These are phyloP conservation scores for Chironomus tepperi DNA, from an alignment of 1,140 invertebrate species.

Conservation along the genomic window DNA sequence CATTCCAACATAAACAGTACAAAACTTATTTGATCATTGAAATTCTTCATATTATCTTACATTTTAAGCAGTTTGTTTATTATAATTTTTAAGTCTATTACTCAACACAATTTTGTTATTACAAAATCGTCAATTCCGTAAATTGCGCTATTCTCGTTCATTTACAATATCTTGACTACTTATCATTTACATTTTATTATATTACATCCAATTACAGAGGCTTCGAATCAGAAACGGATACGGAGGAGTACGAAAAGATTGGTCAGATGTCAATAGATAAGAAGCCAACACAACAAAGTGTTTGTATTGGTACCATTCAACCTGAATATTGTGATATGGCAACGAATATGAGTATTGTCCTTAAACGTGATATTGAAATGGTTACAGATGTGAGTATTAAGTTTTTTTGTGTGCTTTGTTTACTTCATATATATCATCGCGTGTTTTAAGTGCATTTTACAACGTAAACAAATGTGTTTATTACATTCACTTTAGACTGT, in stretches of 20 bases:
- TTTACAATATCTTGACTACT: not conserved
- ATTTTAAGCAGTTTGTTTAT: no score
- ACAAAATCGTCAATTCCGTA: no score
- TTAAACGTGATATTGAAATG: not conserved
- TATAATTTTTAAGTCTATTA: no score
- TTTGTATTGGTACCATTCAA: not conserved
- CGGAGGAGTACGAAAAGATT: slow-evolving; percentile 74
- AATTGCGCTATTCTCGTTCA: not conserved
- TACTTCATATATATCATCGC: not conserved
- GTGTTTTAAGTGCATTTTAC: slow-evolving; percentile 31
- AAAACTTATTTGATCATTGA: no score
- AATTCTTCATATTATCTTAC: no score
- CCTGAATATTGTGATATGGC: slow-evolving; percentile 4
- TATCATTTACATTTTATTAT: not conserved
- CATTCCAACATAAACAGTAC: no score
- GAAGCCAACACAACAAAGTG: slow-evolving; percentile 31
- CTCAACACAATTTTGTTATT: no score
- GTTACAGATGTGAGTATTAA: not conserved
- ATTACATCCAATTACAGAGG: slow-evolving; percentile 44
- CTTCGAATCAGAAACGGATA: slow-evolving; percentile 71
- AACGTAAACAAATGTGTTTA: not conserved
- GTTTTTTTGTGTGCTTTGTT: no score
- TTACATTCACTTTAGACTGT: no score
- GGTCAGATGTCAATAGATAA: slow-evolving; percentile 49
- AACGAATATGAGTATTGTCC: slow-evolving; percentile 1